Conservation (phyloP, 2,113 vertebrate genomes). For the Percina caprodes region DNA sequence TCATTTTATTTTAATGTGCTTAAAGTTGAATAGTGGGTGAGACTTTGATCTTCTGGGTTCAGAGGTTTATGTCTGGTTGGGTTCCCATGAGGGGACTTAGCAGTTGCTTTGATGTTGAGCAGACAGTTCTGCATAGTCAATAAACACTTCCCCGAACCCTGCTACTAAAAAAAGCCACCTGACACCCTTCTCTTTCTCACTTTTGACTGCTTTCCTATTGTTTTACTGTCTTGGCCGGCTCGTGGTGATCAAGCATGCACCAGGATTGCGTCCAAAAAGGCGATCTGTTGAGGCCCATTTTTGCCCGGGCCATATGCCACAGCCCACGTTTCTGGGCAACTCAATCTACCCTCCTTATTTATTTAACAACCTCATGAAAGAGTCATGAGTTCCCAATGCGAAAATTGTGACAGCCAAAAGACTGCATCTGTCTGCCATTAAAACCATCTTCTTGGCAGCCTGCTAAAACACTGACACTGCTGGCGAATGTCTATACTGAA, state of each 20-base stretch:
- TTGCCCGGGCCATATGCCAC: constrained; percentile 60
- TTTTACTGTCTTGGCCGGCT: constrained; percentile 45
- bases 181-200: not conserved
- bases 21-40: constrained; percentile 47
- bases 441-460: constrained; percentile 58
- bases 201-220: constrained; percentile 44
- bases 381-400: constrained; percentile 73
- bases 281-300: constrained; percentile 57
- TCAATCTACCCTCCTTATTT: constrained; percentile 71
- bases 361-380: constrained; percentile 78
- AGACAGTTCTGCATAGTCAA: constrained; percentile 59
- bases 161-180: constrained; percentile 39
- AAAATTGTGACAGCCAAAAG: constrained; percentile 64
- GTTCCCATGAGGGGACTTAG: constrained; percentile 62
- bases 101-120: constrained; percentile 65
- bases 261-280: constrained; percentile 59
- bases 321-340: constrained; percentile 59
- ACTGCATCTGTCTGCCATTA: constrained; percentile 68
- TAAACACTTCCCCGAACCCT: constrained; percentile 48
- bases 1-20: constrained; percentile 46
- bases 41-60: constrained; percentile 68
- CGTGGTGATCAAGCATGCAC: constrained; percentile 8
- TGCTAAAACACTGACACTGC: constrained; percentile 22
- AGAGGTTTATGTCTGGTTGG: constrained; percentile 63
- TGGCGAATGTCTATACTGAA: constrained; percentile 24